Conservation (phyloP, 2,888 invertebrate genomes). For the Thymelicus lineola region DNA sequence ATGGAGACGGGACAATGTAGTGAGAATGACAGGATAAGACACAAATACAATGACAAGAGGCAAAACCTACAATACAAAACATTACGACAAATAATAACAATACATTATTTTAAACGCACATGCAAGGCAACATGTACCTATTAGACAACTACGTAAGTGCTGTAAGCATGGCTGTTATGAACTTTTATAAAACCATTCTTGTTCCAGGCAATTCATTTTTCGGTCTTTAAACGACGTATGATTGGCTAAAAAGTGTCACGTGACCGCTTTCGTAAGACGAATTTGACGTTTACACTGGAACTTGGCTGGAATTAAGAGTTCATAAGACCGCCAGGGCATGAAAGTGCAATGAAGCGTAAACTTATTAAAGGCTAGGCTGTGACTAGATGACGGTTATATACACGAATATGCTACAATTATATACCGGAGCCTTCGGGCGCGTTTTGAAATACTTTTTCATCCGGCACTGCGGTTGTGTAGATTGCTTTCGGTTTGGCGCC, state of each 20-base stretch:
- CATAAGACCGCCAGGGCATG: too few species aligned
- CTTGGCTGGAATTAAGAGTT: too few species aligned
- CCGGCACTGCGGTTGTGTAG: conserved; percentile 87
- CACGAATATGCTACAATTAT: conserved; percentile 51
- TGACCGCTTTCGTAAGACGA: too few species aligned
- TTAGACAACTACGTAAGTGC: neutral
- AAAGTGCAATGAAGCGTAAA: neutral
- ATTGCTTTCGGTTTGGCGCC: conserved; percentile 82
- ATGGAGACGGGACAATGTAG: too few species aligned
- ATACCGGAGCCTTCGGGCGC: conserved; percentile 90
- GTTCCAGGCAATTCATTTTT: too few species aligned
- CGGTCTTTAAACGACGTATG: too few species aligned
- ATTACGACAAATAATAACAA: neutral
- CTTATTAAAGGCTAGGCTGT: neutral
- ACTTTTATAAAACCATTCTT: too few species aligned
- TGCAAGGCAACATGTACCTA: neutral
- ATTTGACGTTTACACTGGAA: too few species aligned
- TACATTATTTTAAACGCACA: neutral
- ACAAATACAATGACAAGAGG: too few species aligned
- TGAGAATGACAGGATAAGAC: too few species aligned
- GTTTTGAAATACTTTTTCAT: conserved; percentile 87
- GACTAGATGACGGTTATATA: neutral
- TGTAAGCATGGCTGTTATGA: neutral
- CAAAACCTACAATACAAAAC: too few species aligned
- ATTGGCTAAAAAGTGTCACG: too few species aligned